Base-by-base conservation (phyloP, 2,888 invertebrate genomes). In the Galeruca laticollis region DNA sequence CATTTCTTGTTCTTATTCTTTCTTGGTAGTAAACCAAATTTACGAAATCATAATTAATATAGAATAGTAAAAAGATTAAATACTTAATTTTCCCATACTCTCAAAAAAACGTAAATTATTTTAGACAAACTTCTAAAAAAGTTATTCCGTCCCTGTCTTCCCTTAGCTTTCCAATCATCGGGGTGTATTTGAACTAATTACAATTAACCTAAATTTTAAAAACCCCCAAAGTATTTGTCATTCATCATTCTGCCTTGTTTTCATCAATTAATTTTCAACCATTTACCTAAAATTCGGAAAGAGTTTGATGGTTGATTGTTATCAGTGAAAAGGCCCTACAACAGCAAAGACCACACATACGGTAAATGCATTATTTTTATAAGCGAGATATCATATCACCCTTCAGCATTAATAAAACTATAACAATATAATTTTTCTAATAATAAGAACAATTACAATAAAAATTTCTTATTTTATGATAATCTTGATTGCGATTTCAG, bases 311-410 rank as follows among this genome's bases (percentile, higher is more conserved):
- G 35, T 1, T 20, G 70, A 66, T 70, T 57, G 51, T 66, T 66
- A 70, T 66, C 70, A n/a, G 3, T 20, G 21, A 37, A 66, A 15
- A 57, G 37, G 52, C 60, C 60, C 65, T 51, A 63, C 47, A 65
- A 69, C 18, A 43, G 59, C 57, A 56, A 47, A 62, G 70, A 70
- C 70, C 70, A 68, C 70, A 70, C 70, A 60, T 54, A 60, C 57
- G 63, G 60, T 52, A 21, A 33, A 61, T 11, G 57, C 62, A 57
- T 69, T 69, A 65, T 65, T 60, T 69, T 60, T 54, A 31, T 11
- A 31, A 54, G 54, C 31, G 33, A 20, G 13, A 57, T 9, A 52
- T 52, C 26, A 26, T 26, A 5, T 26, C 8, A 52, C n/a, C 21
- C 4, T 52, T 26, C 21, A 26, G 26, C 2, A 26, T 26, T 26